Evolutionary conservation across 1,140 invertebrate species (phyloP), one percentile per base, ranked within the genome.

Genomic region (Tetragonula clypearis): DNA sequence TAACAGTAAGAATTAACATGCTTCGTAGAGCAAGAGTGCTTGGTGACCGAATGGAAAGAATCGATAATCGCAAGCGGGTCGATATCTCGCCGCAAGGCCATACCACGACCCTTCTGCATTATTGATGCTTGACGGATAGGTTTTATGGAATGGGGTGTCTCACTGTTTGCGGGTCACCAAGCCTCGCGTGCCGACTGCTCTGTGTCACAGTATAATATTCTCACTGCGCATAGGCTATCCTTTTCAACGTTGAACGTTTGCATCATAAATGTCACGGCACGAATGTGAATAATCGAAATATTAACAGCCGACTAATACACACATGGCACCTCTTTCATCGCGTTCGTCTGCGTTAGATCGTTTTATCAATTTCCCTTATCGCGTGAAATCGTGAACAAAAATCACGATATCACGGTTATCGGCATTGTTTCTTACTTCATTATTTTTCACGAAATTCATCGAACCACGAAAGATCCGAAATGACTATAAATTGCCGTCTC

Each of bases 81-180:
- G 92, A 93, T 93, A 92, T 90, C 86, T 85, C 85, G 73, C 77
- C 72, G 85, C 92, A 93, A 93, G 92, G 92, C 92, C 92, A 91
- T 82, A 85, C 79, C 87, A 87, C 90, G 92, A 93, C 92, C 92
- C 92, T 92, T 92, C 80, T 93, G 88, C 87, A 93, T 93, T 93
- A 93, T 93, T 92, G 89, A 93, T 93, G 90, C 83, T 78, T 88
- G 86, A 92, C 82, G 91, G 88, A 93, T 88, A 86, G 87, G 89
- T 84, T 90, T 90, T 91, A 87, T 92, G 87, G 88, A 92, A 92
- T 88, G 85, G 68, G 88, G 90, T 91, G 91, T 90, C 90, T 86
- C 84, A 74, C 81, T 87, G 89, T 90, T 90, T 86, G 89, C 89
- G 86, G 89, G 86, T 90, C 88, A 90, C 86, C 88, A 88, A 90